Base-by-base conservation (phyloP, 2,888 invertebrate species). In the Caradrina kadenii region DNA sequence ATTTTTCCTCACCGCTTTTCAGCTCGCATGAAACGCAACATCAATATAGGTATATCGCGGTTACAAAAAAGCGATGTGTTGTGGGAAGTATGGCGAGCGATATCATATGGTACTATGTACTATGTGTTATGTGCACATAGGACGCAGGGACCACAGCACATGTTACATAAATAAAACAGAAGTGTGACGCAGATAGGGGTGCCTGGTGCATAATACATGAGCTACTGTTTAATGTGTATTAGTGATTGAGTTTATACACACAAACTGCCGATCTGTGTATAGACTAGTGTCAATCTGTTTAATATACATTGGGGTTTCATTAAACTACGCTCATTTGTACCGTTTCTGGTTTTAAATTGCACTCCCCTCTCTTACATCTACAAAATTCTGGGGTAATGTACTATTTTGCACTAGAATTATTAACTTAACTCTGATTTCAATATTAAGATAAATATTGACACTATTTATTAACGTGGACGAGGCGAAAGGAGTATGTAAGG, bases 111-210 rank as follows among this genome's bases (percentile, higher is more conserved):
- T 45, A 58, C 39, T 45, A n/a, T 39, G 13, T 39, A 10, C 26
- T 58, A 45, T 39, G 39, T 39, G 6, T 21, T 58, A 45, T 53
- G 13, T 53, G 26, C 49, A 49, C 3, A 26, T 13, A 54, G 48
- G 11, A 56, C 31, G 55, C n/a, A 42, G 39, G 49, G 48, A 64
- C 45, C 49, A 49, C 45, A 58, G 58, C 67, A 65, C 63, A 67
- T 82, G 70, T 66, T 78, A 73, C 70, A 79, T 73, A 82, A 82
- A 81, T 81, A 81, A 77, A 74, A 75, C 66, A 63, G 50, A 69
- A 66, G 65, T 49, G 58, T 58, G 22, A 50, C 49, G 50, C 26
- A 11, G 19, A 63, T 68, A 81, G 82, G 81, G 84, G 53, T 75
- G 79, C 21, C 67, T 1, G 11, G 53, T 66, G 50, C 50, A 62